phyloP scores from a whole-genome alignment of 2,888 invertebrate species.

The Strigamia crassipes region DNA sequence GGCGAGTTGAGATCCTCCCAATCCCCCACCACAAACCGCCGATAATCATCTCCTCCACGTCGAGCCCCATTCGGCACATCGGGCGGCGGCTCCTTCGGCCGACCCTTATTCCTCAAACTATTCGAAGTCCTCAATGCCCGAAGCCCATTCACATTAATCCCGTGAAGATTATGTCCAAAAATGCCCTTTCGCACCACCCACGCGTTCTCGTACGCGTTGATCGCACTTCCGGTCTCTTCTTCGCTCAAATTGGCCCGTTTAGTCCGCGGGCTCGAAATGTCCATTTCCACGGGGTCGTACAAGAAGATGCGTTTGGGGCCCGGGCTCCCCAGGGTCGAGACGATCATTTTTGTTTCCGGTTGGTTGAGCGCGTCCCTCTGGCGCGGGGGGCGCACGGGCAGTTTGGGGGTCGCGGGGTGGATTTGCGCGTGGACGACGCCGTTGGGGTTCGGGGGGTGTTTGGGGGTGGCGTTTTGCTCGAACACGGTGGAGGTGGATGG shows the following conservation, averaged over 20 bases:
- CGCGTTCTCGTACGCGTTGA: not conserved
- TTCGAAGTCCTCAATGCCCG: not conserved
- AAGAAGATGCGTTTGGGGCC: not conserved
- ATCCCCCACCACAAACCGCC: not conserved
- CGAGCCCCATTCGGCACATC: not conserved
- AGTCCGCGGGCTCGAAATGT: not conserved
- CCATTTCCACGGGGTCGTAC: slow-evolving; percentile 35
- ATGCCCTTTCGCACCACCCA: not conserved
- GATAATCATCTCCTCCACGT: not conserved
- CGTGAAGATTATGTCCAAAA: slow-evolving; percentile 26
- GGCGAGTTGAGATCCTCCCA: slow-evolving; percentile 20
- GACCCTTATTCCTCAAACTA: not conserved
- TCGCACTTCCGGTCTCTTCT: not conserved
- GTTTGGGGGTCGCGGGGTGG: not conserved
- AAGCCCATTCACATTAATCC: slow-evolving; percentile 12
- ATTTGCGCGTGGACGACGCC: not conserved
- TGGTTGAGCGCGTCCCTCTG: not conserved
- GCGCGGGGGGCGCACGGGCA: slow-evolving; percentile 19
- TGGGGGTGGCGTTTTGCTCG: not conserved
- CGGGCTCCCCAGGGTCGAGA: not conserved
- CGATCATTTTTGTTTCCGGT: not conserved
- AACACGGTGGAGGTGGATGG: not conserved
- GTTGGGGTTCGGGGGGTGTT: too few relatives aligned
- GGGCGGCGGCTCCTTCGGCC: not conserved
- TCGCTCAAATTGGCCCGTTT: not conserved